Conservation (phyloP, 53 echinoderm and acorn worm species). For the Echinarachnius parma region DNA sequence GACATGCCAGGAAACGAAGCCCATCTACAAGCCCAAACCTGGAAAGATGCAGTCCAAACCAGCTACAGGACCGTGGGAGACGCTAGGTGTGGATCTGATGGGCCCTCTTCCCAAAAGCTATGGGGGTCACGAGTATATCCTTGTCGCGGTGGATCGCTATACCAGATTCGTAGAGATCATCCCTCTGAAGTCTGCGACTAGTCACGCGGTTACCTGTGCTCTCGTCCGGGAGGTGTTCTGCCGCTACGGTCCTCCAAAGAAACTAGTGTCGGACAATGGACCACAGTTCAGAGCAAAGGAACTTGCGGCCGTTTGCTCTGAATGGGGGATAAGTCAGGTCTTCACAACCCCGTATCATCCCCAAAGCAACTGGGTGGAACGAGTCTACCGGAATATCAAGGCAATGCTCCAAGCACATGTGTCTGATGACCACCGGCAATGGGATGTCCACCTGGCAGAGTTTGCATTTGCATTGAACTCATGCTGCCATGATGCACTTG, state of each 20-base stretch:
- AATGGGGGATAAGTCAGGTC: conserved; percentile 49
- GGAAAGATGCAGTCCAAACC: conserved; percentile 42
- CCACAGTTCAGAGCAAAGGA: conserved; percentile 46
- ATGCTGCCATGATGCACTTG: too few species aligned
- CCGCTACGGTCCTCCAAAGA: conserved; percentile 34
- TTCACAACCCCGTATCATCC: conserved; percentile 59
- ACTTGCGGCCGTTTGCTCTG: conserved; percentile 32
- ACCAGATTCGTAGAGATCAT: conserved; percentile 40
- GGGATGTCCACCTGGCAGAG: too few species aligned
- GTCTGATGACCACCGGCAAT: conserved; percentile 38
- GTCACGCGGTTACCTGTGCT: conserved; percentile 22
- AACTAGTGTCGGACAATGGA: conserved; percentile 59
- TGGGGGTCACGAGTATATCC: conserved; percentile 42
- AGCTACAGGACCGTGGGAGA: conserved; percentile 41
- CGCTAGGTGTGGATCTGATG: conserved; percentile 40
- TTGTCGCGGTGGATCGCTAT: conserved; percentile 34
- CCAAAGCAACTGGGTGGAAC: conserved; percentile 62
- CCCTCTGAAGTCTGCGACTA: conserved; percentile 30
- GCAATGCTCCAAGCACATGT: conserved; percentile 53
- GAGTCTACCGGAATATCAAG: conserved; percentile 55
- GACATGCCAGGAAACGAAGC: conserved; percentile 42
- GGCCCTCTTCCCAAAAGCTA: conserved; percentile 41
- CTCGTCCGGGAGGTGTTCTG: conserved; percentile 55
- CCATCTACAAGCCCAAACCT: conserved; percentile 44
- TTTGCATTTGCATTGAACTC: too few species aligned